phyloP scores from a whole-genome alignment of 2,797 vertebrate genomes.

The Yasuhikotakia modesta region DNA sequence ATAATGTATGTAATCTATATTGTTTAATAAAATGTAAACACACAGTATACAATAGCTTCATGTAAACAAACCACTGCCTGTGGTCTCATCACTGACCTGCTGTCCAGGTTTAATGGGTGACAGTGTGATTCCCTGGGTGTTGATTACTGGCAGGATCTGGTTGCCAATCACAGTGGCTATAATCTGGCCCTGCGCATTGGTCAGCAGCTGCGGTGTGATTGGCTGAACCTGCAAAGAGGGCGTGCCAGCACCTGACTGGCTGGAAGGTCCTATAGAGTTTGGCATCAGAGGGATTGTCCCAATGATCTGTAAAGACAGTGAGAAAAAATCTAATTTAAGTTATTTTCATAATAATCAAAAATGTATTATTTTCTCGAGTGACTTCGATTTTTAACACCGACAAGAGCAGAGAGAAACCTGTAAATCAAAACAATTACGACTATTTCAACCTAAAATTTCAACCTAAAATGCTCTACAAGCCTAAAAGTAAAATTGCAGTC shows the following conservation, averaged over 20 bases:
- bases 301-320: conserved; percentile 86
- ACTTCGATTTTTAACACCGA: neutral
- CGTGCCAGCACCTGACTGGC: conserved; percentile 87
- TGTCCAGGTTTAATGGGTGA: conserved; percentile 97
- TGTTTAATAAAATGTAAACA: too few relatives aligned
- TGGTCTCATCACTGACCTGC: conserved; percentile 81
- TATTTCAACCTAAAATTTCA: neutral
- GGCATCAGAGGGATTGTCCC: conserved; percentile 98
- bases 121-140: conserved; percentile 98
- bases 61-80: neutral
- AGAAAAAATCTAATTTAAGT: conserved; percentile 57
- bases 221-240: conserved; percentile 96
- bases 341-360: neutral
- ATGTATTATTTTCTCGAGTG: neutral
- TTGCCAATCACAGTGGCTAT: conserved; percentile 99
- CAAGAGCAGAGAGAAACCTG: neutral
- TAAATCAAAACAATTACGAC: neutral
- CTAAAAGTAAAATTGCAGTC: too few relatives aligned
- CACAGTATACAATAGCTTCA: neutral
- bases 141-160: conserved; percentile 99
- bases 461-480: too few relatives aligned
- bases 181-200: conserved; percentile 99
- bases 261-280: conserved; percentile 88
- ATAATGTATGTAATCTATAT: too few relatives aligned
- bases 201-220: conserved; percentile 98